These are phyloP conservation scores for Condylostylus longicornis DNA, from an alignment of 1,140 invertebrate species.

Conservation along the genomic window DNA sequence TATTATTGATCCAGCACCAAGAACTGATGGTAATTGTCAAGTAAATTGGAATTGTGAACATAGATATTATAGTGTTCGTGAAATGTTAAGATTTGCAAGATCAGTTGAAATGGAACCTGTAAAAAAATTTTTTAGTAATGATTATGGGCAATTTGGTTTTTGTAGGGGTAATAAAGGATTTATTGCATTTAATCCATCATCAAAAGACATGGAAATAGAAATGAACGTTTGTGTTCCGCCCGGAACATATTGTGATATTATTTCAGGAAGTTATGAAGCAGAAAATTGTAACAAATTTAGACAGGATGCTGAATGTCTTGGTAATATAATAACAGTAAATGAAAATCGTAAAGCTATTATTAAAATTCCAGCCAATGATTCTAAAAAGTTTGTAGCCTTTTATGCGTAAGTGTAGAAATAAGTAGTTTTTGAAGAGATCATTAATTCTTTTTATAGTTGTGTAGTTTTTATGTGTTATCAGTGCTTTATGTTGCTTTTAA, in stretches of 20 bases:
- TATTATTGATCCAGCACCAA: conserved; percentile 38
- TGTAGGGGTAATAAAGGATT: conserved; percentile 54
- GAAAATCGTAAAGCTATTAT: conserved; percentile 46
- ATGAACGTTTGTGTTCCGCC: conserved; percentile 56
- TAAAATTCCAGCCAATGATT: conserved; percentile 35
- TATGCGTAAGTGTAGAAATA: too few species aligned
- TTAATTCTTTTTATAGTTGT: too few species aligned
- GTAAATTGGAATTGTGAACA: conserved; percentile 83
- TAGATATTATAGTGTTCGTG: conserved; percentile 70
- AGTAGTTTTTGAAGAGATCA: too few species aligned
- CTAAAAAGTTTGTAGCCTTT: too few species aligned
- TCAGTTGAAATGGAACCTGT: conserved; percentile 38
- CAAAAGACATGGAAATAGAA: conserved; percentile 38
- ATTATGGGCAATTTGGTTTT: conserved; percentile 63
- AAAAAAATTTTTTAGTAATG: conserved; percentile 62
- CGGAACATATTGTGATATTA: conserved; percentile 75
- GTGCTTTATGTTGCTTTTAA: too few species aligned
- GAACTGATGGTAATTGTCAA: conserved; percentile 33
- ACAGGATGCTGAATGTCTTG: conserved; percentile 50
- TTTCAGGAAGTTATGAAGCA: conserved; percentile 45
- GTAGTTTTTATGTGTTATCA: too few species aligned
- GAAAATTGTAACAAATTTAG: too few species aligned
- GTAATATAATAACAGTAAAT: conserved; percentile 51
- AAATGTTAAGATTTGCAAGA: conserved; percentile 70
- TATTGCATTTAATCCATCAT: conserved; percentile 57